Percentiles rank a stretch among this genome's conserved stretches.
These are phyloP conservation scores for Pongo pygmaeus DNA, from an alignment of 2,113 vertebrate species.

Conservation along the genomic window DNA sequence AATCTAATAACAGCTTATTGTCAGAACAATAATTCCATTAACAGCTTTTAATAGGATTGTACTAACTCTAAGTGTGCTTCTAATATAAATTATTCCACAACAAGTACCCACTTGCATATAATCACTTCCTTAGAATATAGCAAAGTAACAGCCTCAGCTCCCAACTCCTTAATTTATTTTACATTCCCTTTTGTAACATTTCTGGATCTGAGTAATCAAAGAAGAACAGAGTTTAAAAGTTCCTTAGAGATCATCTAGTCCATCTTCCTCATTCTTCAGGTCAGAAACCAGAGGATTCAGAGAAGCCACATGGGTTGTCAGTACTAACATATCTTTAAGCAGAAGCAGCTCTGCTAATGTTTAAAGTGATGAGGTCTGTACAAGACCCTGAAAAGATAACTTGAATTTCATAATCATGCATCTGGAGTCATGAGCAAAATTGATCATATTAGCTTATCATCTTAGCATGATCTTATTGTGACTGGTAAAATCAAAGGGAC, in stretches of 20 bases:
- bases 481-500: not conserved
- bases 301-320: not conserved
- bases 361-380: not conserved
- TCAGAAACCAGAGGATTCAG: not conserved
- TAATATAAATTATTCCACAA: slow-evolving; percentile 53
- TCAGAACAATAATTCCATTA: slow-evolving; percentile 68
- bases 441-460: not conserved
- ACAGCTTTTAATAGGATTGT: slow-evolving; percentile 59
- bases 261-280: not conserved
- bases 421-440: not conserved
- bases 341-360: not conserved
- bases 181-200: not conserved
- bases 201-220: not conserved
- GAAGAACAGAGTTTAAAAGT: not conserved
- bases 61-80: slow-evolving; percentile 30
- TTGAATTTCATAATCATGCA: not conserved
- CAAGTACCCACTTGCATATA: slow-evolving; percentile 34
- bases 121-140: not conserved
- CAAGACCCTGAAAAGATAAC: not conserved
- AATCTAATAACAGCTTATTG: slow-evolving; percentile 58
- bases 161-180: slow-evolving; percentile 25
- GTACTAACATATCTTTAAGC: not conserved
- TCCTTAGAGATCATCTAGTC: not conserved
- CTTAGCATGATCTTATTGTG: not conserved
- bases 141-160: not conserved